These are phyloP conservation scores for Boleophthalmus pectinirostris DNA, from an alignment of 2,113 vertebrate genomes.

Conservation along the genomic window DNA sequence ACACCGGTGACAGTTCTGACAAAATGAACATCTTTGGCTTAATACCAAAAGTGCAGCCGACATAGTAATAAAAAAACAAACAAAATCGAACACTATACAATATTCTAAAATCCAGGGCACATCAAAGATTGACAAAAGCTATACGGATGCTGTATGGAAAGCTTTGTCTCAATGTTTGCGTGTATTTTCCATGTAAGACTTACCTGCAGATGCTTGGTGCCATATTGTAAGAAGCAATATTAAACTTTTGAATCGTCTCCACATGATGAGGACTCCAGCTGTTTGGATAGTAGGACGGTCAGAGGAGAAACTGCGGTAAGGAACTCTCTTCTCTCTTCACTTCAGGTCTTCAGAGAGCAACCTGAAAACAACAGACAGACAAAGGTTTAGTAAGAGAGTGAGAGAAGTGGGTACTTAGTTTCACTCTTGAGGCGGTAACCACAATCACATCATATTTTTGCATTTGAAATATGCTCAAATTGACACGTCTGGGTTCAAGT, in stretches of 20 bases:
- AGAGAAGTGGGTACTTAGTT: not conserved
- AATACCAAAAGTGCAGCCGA: too few species aligned
- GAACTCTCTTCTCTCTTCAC: conserved; percentile 22
- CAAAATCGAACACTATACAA: too few species aligned
- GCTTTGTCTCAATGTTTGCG: too few species aligned
- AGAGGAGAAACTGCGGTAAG: conserved; percentile 16
- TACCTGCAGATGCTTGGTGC: conserved; percentile 72
- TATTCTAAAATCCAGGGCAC: too few species aligned
- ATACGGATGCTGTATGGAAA: not conserved
- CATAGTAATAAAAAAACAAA: too few species aligned
- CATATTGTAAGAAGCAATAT: conserved; percentile 61
- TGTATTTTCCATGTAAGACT: conserved; percentile 5
- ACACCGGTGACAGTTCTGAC: too few species aligned
- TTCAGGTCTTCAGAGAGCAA: conserved; percentile 36
- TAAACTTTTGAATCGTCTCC: conserved; percentile 29
- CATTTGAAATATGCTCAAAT: too few species aligned
- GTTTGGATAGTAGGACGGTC: conserved; percentile 24
- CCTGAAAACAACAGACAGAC: conserved; percentile 58
- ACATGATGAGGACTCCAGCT: conserved; percentile 49
- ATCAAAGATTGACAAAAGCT: too few species aligned
- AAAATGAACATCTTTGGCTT: too few species aligned
- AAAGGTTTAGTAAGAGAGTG: conserved; percentile 36
- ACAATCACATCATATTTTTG: too few species aligned
- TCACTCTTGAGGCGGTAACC: too few species aligned
- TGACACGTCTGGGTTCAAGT: too few species aligned